A percentile compares a stretch with the other conserved stretches of the same genome.
phyloP scores from a whole-genome alignment of 2,888 invertebrate genomes.

The Deroplatys truncata region DNA sequence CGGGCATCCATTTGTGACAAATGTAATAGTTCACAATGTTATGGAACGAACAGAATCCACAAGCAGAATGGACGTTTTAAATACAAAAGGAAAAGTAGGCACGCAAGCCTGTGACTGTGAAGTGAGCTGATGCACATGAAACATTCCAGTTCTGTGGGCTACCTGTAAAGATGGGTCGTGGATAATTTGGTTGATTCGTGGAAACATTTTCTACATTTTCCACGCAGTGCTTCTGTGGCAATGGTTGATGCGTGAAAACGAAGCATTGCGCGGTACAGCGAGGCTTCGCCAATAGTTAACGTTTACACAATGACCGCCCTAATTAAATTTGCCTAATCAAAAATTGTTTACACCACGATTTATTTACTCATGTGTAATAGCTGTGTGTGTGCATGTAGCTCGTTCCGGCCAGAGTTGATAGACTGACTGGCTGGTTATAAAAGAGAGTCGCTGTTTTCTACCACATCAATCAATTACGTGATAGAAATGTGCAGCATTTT shows the following conservation, averaged over 20 bases:
- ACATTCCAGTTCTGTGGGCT: not conserved
- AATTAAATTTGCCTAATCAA: constrained; percentile 17
- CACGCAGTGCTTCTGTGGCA: not conserved
- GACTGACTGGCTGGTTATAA: not conserved
- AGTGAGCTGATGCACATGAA: not conserved
- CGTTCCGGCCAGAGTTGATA: not conserved
- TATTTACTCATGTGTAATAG: constrained; percentile 8
- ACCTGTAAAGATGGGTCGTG: not conserved
- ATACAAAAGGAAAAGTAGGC: too few relatives aligned
- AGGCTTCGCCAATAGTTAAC: constrained; percentile 1
- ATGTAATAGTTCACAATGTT: too few relatives aligned
- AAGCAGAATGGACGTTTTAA: too few relatives aligned
- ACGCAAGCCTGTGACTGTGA: too few relatives aligned
- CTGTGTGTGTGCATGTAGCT: not conserved
- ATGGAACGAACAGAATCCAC: too few relatives aligned
- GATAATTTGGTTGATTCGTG: not conserved
- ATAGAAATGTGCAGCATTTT: not conserved
- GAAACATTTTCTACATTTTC: not conserved
- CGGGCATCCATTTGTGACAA: too few relatives aligned
- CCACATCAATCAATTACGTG: not conserved
- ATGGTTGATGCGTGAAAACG: not conserved
- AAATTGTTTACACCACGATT: constrained; percentile 14
- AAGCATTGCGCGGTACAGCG: not conserved
- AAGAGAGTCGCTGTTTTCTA: not conserved
- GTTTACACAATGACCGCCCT: constrained; percentile 12